Percentiles rank a stretch among this genome's conserved stretches.
Conservation (phyloP, 2,888 invertebrate species). For the Apodemia duryi region DNA sequence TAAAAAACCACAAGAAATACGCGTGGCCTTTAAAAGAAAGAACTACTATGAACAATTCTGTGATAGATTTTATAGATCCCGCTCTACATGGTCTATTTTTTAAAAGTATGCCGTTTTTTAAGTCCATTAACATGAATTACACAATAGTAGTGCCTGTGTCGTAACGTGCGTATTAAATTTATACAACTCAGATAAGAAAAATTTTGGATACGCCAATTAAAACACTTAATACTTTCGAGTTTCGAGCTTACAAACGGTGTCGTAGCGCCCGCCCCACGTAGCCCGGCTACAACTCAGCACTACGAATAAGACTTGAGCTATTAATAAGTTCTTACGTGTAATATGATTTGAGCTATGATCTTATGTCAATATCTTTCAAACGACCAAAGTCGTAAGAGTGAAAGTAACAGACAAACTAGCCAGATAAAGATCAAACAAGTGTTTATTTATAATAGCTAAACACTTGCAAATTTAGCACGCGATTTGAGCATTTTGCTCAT, state of each 20-base stretch:
- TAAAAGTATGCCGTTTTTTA: too few species aligned
- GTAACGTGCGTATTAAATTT: too few species aligned
- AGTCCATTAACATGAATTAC: too few species aligned
- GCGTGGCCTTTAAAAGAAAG: too few species aligned
- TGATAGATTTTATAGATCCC: too few species aligned
- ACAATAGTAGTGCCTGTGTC: too few species aligned
- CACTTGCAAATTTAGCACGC: neutral
- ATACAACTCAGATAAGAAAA: too few species aligned
- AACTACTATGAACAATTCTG: too few species aligned
- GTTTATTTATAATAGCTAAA: neutral
- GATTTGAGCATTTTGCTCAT: too few species aligned
- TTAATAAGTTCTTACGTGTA: neutral
- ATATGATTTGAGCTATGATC: neutral
- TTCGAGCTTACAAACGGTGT: neutral
- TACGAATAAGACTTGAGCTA: slow-evolving; percentile 2
- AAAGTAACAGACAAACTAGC: neutral
- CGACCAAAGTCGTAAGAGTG: neutral
- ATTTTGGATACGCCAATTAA: neutral
- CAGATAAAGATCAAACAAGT: neutral
- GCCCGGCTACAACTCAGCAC: neutral
- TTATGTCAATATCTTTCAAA: neutral
- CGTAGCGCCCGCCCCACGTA: slow-evolving; percentile 5
- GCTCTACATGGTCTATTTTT: too few species aligned
- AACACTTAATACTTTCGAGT: neutral
- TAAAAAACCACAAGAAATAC: too few species aligned